phyloP scores from a whole-genome alignment of 1,140 invertebrate species.

The Drosophila bifasciata region DNA sequence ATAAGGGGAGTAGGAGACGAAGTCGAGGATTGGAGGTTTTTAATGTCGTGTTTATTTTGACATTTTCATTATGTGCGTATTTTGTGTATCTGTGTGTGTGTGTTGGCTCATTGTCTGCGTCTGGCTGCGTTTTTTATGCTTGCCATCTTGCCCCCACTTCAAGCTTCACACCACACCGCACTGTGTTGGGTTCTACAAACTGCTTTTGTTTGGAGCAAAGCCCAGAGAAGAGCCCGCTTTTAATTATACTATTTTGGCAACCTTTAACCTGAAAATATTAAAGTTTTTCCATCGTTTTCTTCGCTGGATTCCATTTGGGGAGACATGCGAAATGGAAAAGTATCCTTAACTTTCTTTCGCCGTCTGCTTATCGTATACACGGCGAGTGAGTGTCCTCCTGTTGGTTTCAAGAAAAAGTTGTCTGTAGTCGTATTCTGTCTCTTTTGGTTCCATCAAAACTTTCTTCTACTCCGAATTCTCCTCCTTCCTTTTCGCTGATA shows the following conservation, averaged over 20 bases:
- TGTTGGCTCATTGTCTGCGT: slow-evolving; percentile 54
- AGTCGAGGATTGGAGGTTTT: slow-evolving; percentile 51
- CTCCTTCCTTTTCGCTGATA: slow-evolving; percentile 30
- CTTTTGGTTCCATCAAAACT: slow-evolving; percentile 63
- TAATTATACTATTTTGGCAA: slow-evolving; percentile 62
- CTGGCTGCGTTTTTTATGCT: slow-evolving; percentile 61
- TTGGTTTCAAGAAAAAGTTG: slow-evolving; percentile 28
- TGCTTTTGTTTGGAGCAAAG: slow-evolving; percentile 49
- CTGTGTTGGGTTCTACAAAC: slow-evolving; percentile 26
- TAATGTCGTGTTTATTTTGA: slow-evolving; percentile 83
- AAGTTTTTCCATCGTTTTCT: slow-evolving; percentile 12
- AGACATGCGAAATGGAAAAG: no score
- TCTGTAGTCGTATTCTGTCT: slow-evolving; percentile 11
- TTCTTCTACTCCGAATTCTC: slow-evolving; percentile 7
- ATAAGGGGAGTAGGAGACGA: neutral
- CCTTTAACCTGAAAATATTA: slow-evolving; percentile 57
- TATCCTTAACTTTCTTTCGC: slow-evolving; percentile 25
- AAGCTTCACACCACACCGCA: slow-evolving; percentile 20
- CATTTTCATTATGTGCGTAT: slow-evolving; percentile 78
- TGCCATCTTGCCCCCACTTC: slow-evolving; percentile 3
- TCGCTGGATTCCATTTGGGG: slow-evolving; percentile 17
- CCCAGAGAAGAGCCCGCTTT: slow-evolving; percentile 27
- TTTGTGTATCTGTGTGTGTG: slow-evolving; percentile 30
- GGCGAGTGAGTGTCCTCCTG: slow-evolving; percentile 34
- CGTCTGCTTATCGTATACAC: slow-evolving; percentile 29